Base-by-base conservation (phyloP, 2,113 vertebrate genomes). In the Lagopus muta region DNA sequence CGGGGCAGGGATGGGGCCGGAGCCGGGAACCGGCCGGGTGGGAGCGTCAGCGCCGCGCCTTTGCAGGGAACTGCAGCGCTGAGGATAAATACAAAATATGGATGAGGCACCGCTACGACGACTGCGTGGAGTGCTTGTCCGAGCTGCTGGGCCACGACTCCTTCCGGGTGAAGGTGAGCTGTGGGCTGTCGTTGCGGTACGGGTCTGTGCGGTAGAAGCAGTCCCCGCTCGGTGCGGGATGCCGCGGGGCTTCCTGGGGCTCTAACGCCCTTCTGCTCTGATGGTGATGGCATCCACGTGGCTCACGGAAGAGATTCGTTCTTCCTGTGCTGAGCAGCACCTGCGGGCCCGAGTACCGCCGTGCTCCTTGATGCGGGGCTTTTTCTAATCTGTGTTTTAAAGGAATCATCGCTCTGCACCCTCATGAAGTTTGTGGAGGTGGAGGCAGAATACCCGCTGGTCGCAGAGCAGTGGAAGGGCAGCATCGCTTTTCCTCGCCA, bases 81-180 rank as follows among this genome's bases (percentile, higher is more conserved):
- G 95, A 97, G 14, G 97, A 98, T 5, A 99, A 99, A 65, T 99
- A 99, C 90, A 97, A 72, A 62, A 96, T 99, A 4, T 99, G 99
- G 98, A 98, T 99, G 98, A 96, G 99, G 50, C 98, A 99, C 78
- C 98, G 99, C 11, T 99, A 99, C 93, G 96, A 95, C 27, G 98
- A 97, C 77, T 99, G 99, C 62, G 97, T 98, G 90, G 95, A 89
- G 40, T 93, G 97, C 47, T 81, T 99, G 78, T 95, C 95, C 0
- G 98, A 99, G 48, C 98, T 98, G 66, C 94, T 99, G 82, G 79
- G 64, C 2, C 98, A 99, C 20, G 88, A 96, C 0, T 90, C 95
- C 10, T 98, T 98, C 70, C 93, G 70, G 54, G 96, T 99, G 65
- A 98, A 98, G 98, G 99, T 99, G 36, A 97, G 98, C 42, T 1